A percentile compares a stretch with the other conserved stretches of the same genome.
phyloP scores from a whole-genome alignment of 2,888 invertebrate species.

The Drepana falcataria region DNA sequence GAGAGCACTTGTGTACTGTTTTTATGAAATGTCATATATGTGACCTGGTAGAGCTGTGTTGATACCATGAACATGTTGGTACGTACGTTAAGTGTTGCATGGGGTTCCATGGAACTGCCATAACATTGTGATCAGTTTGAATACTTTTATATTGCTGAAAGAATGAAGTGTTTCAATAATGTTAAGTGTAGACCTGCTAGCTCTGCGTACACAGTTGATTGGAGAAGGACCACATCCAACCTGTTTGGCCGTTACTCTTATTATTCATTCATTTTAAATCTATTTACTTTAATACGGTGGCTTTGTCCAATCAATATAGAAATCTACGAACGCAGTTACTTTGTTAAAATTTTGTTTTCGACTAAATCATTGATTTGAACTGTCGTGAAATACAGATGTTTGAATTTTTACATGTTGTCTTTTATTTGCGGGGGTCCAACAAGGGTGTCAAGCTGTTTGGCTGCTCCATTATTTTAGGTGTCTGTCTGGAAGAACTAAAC shows the following conservation, averaged over 20 bases:
- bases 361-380: slow-evolving; percentile 73
- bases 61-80: slow-evolving; percentile 25
- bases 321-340: slow-evolving; percentile 56
- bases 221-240: slow-evolving; percentile 52
- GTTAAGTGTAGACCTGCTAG: slow-evolving; percentile 76
- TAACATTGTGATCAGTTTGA: slow-evolving; percentile 77
- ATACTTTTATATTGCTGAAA: slow-evolving; percentile 77
- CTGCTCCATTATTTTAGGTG: too few species aligned
- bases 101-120: slow-evolving; percentile 75
- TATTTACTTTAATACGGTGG: slow-evolving; percentile 34
- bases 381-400: slow-evolving; percentile 75
- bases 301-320: slow-evolving; percentile 72
- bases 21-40: slow-evolving; percentile 63
- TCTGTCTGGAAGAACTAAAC: too few species aligned
- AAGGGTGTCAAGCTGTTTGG: too few species aligned
- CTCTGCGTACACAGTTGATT: slow-evolving; percentile 67
- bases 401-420: slow-evolving; percentile 56
- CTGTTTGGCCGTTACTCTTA: slow-evolving; percentile 43
- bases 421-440: slow-evolving; percentile 12
- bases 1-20: slow-evolving; percentile 48
- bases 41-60: slow-evolving; percentile 48
- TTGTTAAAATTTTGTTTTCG: slow-evolving; percentile 75
- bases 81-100: slow-evolving; percentile 60
- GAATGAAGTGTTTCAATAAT: slow-evolving; percentile 65
- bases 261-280: slow-evolving; percentile 34